phyloP scores from a whole-genome alignment of 2,113 vertebrate genomes.

The Chascanopsetta lugubris region DNA sequence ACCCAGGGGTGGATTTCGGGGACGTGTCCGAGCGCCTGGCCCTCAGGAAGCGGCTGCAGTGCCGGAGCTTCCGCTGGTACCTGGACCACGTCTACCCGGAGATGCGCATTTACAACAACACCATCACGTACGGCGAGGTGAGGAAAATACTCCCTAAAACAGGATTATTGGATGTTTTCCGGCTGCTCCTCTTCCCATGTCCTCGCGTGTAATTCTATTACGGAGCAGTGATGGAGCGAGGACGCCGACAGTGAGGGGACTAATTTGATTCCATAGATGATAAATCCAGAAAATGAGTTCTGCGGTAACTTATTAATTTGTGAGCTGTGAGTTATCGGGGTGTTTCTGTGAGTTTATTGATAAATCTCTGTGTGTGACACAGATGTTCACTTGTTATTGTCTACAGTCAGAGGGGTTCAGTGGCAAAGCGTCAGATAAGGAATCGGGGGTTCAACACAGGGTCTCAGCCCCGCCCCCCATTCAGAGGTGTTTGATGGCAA shows the following conservation, averaged over 20 bases:
- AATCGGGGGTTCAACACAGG: too few species aligned
- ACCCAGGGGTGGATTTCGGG: constrained; percentile 96
- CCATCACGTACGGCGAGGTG: constrained; percentile 98
- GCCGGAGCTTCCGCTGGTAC: constrained; percentile 97
- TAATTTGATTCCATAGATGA: constrained; percentile 23
- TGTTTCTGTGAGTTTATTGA: background rate
- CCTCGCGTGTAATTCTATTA: constrained; percentile 23
- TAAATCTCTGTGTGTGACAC: background rate
- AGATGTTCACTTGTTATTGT: background rate
- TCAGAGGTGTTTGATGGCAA: too few species aligned
- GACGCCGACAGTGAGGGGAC: constrained; percentile 11
- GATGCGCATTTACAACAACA: constrained; percentile 97
- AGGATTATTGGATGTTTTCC: constrained; percentile 8
- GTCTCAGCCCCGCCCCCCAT: too few species aligned
- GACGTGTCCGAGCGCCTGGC: constrained; percentile 93
- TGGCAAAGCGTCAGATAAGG: too few species aligned
- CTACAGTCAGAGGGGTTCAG: too few species aligned
- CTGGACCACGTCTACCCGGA: constrained; percentile 97
- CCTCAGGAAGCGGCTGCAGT: constrained; percentile 90
- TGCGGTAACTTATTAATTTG: constrained; percentile 16
- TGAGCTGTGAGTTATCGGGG: background rate
- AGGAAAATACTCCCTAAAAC: constrained; percentile 23
- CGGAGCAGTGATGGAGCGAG: constrained; percentile 11
- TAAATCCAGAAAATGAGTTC: constrained; percentile 12
- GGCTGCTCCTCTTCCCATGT: background rate